phyloP scores from a whole-genome alignment of 2,888 invertebrate species.

The Pristionchus exspectatus region DNA sequence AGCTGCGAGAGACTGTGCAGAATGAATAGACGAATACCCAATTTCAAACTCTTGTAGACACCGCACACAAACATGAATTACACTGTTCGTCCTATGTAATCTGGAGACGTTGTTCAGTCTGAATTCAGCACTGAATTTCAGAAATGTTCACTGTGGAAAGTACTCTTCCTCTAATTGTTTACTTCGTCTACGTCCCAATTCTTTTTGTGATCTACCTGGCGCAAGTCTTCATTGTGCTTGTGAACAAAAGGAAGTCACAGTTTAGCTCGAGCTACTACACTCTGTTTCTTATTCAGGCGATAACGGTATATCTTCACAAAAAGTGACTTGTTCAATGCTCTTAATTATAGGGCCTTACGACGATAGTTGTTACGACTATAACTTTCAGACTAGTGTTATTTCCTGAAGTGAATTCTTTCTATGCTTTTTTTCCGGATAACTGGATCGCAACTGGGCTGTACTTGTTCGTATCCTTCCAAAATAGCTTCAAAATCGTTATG shows the following conservation, averaged over 20 bases:
- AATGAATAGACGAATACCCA: no score
- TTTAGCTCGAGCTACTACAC: constrained; percentile 4
- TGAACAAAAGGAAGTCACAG: neutral
- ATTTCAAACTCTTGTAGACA: no score
- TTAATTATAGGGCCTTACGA: neutral
- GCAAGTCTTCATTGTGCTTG: neutral
- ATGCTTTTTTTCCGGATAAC: neutral
- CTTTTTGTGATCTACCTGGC: neutral
- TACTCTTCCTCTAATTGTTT: constrained; percentile 1
- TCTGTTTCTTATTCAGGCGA: neutral
- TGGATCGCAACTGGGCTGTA: neutral
- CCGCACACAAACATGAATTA: no score
- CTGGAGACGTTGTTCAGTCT: neutral
- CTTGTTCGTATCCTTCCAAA: neutral
- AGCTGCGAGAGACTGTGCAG: no score
- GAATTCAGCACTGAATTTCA: neutral
- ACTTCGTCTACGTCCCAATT: constrained; percentile 9
- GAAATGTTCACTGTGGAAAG: neutral
- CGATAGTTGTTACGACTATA: neutral
- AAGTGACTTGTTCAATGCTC: neutral
- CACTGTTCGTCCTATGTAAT: no score
- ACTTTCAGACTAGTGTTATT: neutral
- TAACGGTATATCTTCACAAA: neutral
- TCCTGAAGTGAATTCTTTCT: neutral
- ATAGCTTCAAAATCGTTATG: neutral